Percentiles rank a stretch among this genome's conserved stretches.
Conservation (phyloP, 2,888 invertebrate genomes). For the Brassicogethes aeneus region DNA sequence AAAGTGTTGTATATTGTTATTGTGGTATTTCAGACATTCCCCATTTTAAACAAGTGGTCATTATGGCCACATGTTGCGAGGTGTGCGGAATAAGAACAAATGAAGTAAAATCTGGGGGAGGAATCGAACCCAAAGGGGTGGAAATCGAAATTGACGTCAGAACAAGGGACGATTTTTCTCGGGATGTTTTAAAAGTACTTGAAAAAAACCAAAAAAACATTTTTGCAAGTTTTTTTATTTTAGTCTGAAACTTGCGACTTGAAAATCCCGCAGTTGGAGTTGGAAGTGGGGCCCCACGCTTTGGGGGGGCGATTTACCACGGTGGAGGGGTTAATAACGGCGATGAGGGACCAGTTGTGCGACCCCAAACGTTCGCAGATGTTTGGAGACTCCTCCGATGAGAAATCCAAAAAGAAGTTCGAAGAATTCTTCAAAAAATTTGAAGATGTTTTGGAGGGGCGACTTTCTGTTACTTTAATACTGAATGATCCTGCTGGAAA, state of each 20-base stretch:
- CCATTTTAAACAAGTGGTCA: constrained; percentile 94
- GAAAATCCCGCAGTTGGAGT: constrained; percentile 77
- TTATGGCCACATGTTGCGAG: constrained; percentile 95
- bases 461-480: constrained; percentile 60
- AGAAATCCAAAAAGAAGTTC: constrained; percentile 47
- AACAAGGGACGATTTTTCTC: constrained; percentile 65
- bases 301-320: constrained; percentile 92
- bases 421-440: constrained; percentile 56
- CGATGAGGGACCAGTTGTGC: constrained; percentile 68
- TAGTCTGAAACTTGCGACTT: constrained; percentile 74
- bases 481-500: constrained; percentile 97
- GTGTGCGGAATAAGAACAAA: constrained; percentile 85
- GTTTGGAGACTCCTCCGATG: constrained; percentile 63
- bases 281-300: constrained; percentile 77
- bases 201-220: background rate
- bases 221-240: constrained; percentile 15
- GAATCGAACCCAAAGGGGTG: constrained; percentile 74
- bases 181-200: constrained; percentile 85
- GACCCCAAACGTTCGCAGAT: constrained; percentile 51
- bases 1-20: constrained; percentile 7
- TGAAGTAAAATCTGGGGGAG: constrained; percentile 92
- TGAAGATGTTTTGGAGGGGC: constrained; percentile 55
- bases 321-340: constrained; percentile 77
- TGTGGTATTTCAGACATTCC: constrained; percentile 81
- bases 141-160: constrained; percentile 66